These are phyloP conservation scores for Cordilura impudica DNA, from an alignment of 2,888 invertebrate species.

Conservation along the genomic window DNA sequence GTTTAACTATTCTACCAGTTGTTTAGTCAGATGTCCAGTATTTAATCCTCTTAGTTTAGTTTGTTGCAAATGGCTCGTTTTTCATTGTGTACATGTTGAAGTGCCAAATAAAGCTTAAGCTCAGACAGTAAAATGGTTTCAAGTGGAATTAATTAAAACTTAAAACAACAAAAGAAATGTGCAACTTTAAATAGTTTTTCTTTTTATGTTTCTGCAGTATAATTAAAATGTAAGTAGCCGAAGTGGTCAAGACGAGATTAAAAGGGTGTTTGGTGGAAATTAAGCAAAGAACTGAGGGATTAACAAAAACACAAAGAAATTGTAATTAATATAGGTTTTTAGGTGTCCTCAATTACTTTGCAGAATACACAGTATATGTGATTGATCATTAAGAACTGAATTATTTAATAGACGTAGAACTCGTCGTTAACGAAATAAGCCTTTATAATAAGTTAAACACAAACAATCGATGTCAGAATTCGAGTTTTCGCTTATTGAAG, in stretches of 20 bases:
- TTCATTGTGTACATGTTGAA: background rate
- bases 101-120: slow-evolving; percentile 48
- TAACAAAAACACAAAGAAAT: too few relatives aligned
- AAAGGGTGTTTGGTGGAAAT: background rate
- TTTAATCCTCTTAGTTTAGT: slow-evolving; percentile 57
- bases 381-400: too few relatives aligned
- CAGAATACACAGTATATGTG: too few relatives aligned
- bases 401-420: too few relatives aligned
- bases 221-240: slow-evolving; percentile 31
- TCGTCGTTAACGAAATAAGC: too few relatives aligned
- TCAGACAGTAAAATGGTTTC: slow-evolving; percentile 46
- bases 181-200: slow-evolving; percentile 11
- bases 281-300: too few relatives aligned
- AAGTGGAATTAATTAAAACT: slow-evolving; percentile 59
- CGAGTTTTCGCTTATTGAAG: too few relatives aligned
- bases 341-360: too few relatives aligned
- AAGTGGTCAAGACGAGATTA: slow-evolving; percentile 2
- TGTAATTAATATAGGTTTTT: too few relatives aligned
- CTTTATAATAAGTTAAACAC: too few relatives aligned
- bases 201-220: slow-evolving; percentile 37
- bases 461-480: too few relatives aligned
- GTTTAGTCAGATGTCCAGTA: slow-evolving; percentile 4
- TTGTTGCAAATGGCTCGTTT: slow-evolving; percentile 4
- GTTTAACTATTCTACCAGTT: slow-evolving; percentile 16
- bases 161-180: slow-evolving; percentile 27